phyloP scores from a whole-genome alignment of 2,113 vertebrate genomes.

The Scopus umbretta region DNA sequence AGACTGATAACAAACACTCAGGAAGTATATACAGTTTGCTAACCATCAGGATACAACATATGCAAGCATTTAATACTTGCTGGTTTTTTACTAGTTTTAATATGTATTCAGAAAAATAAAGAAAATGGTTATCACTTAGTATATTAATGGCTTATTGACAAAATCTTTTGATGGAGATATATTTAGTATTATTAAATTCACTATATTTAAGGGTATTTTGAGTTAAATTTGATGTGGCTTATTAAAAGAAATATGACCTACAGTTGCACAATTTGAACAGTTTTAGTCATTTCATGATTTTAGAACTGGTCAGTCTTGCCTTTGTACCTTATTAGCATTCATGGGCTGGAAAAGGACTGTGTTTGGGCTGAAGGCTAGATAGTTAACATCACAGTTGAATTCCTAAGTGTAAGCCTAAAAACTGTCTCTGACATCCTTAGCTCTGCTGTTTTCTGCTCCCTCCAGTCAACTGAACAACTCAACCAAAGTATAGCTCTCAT shows the following conservation, averaged over 20 bases:
- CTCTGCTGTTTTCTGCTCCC: neutral
- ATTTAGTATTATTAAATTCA: neutral
- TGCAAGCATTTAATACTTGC: neutral
- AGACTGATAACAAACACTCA: neutral
- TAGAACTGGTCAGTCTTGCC: neutral
- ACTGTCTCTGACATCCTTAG: neutral
- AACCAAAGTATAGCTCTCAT: accelerated
- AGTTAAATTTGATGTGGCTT: neutral
- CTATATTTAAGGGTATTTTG: neutral
- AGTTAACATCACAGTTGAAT: neutral
- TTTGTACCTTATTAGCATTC: neutral
- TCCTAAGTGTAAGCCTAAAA: neutral
- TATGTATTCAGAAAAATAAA: neutral
- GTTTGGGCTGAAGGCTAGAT: neutral
- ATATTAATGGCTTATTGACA: neutral
- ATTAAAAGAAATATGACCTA: neutral
- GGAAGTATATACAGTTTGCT: neutral
- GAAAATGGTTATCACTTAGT: neutral
- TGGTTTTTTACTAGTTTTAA: neutral
- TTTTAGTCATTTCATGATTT: neutral
- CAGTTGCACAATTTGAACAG: neutral
- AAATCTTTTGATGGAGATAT: neutral
- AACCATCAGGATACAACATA: neutral
- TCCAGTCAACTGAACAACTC: neutral
- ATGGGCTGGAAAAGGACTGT: neutral